These are phyloP conservation scores for Phylloscopus whistleri DNA, from an alignment of 2,113 vertebrate species.

Conservation along the genomic window DNA sequence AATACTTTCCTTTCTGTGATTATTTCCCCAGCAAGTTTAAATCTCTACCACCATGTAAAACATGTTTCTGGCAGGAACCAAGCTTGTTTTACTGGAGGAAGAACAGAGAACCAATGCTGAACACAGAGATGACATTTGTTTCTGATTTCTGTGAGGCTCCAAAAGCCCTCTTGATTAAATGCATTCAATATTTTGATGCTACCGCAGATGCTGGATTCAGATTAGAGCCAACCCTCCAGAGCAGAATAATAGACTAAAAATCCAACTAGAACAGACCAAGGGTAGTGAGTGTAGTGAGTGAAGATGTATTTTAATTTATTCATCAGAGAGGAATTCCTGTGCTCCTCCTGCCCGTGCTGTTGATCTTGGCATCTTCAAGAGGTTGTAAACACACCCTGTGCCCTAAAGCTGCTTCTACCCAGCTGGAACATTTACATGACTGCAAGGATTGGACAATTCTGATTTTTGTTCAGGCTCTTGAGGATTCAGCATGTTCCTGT, in stretches of 20 bases:
- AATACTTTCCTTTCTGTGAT: not conserved
- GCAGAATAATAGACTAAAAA: not conserved
- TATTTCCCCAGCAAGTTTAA: not conserved
- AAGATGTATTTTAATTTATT: not conserved
- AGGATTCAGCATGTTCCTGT: not conserved
- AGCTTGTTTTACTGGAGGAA: not conserved
- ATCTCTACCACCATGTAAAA: not conserved
- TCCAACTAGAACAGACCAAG: not conserved
- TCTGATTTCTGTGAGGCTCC: not conserved
- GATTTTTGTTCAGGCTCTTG: not conserved
- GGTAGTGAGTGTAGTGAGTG: not conserved
- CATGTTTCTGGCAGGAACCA: not conserved
- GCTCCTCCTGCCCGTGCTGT: not conserved
- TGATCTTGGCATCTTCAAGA: not conserved
- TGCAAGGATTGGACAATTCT: not conserved
- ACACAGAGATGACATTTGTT: not conserved
- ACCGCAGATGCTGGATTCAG: not conserved
- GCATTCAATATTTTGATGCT: not conserved
- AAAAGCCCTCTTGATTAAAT: not conserved
- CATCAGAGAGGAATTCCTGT: not conserved
- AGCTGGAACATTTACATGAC: not conserved
- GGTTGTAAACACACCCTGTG: not conserved
- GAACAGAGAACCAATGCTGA: not conserved
- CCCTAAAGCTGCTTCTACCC: not conserved
- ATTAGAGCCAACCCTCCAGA: not conserved